phyloP scores from a whole-genome alignment of 2,888 invertebrate species.

The Drepana falcataria region DNA sequence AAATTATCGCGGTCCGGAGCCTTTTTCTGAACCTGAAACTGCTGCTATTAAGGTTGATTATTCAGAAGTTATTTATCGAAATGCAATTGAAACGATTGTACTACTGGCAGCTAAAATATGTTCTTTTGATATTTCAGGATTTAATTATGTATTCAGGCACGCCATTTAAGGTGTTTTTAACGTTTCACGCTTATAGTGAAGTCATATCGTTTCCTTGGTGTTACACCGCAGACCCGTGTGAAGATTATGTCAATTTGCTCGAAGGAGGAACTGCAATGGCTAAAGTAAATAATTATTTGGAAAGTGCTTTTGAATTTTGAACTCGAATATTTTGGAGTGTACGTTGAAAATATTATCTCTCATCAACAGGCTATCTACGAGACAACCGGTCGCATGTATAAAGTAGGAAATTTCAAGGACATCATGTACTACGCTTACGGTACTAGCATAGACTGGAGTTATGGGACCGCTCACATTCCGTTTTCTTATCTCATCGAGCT shows the following conservation, averaged over 20 bases:
- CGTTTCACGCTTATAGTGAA: conserved; percentile 64
- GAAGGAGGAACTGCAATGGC: conserved; percentile 67
- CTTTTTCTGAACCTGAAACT: conserved; percentile 68
- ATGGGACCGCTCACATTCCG: conserved; percentile 61
- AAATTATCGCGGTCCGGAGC: conserved; percentile 53
- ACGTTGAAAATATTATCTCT: not conserved
- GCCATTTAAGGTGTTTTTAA: conserved; percentile 63
- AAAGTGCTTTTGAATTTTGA: not conserved
- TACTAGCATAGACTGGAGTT: conserved; percentile 72
- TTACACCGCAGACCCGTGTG: conserved; percentile 54
- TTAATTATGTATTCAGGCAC: conserved; percentile 59
- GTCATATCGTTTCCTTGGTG: conserved; percentile 69
- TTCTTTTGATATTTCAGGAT: conserved; percentile 45
- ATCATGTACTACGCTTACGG: conserved; percentile 66
- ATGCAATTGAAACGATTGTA: too few relatives aligned
- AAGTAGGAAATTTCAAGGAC: conserved; percentile 69
- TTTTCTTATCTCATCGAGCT: conserved; percentile 65
- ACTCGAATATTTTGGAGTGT: too few relatives aligned
- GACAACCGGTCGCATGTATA: conserved; percentile 60
- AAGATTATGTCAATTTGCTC: conserved; percentile 61
- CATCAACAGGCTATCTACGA: conserved; percentile 59
- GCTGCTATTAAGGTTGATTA: conserved; percentile 54
- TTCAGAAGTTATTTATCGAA: not conserved
- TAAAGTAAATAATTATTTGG: conserved; percentile 37
- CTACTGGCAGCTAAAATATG: not conserved